These are phyloP conservation scores for Lissonota sp. DNA, from an alignment of 2,888 invertebrate genomes.

Conservation along the genomic window DNA sequence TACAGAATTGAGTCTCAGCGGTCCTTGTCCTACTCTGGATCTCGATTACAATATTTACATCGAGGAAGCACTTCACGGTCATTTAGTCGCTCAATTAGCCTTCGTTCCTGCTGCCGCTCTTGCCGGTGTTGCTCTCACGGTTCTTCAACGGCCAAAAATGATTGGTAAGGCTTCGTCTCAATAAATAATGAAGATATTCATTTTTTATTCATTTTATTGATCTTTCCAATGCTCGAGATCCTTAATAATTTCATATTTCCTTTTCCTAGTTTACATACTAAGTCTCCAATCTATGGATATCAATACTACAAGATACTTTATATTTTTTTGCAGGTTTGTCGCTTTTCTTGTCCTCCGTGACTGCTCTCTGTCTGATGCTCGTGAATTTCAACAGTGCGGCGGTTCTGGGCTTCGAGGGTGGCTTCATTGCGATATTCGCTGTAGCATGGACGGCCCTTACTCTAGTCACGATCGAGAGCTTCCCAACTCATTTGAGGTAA, in stretches of 20 bases:
- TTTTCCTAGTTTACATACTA: too few relatives aligned
- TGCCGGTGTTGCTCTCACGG: slow-evolving; percentile 82
- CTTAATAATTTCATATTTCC: too few relatives aligned
- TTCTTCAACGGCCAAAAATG: slow-evolving; percentile 83
- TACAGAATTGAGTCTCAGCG: slow-evolving; percentile 83
- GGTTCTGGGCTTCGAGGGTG: slow-evolving; percentile 84
- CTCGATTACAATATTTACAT: slow-evolving; percentile 87
- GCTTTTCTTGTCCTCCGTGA: slow-evolving; percentile 82
- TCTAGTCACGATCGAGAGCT: slow-evolving; percentile 83
- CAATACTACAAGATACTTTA: neutral
- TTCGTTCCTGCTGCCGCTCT: slow-evolving; percentile 83
- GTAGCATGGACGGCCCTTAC: slow-evolving; percentile 84
- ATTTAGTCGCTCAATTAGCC: slow-evolving; percentile 83
- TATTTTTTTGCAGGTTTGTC: slow-evolving; percentile 79
- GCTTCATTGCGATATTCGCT: slow-evolving; percentile 84
- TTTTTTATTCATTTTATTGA: too few relatives aligned
- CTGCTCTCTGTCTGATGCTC: slow-evolving; percentile 83
- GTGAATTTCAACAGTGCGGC: slow-evolving; percentile 81
- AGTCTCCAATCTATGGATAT: neutral
- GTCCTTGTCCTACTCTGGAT: slow-evolving; percentile 84
- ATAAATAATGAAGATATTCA: neutral
- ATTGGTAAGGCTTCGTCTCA: slow-evolving; percentile 77
- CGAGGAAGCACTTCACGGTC: slow-evolving; percentile 84
- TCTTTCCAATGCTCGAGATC: too few relatives aligned
- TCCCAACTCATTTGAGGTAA: slow-evolving; percentile 84